Base-by-base conservation (phyloP, 2,888 invertebrate species). In the Oscheius sp. region DNA sequence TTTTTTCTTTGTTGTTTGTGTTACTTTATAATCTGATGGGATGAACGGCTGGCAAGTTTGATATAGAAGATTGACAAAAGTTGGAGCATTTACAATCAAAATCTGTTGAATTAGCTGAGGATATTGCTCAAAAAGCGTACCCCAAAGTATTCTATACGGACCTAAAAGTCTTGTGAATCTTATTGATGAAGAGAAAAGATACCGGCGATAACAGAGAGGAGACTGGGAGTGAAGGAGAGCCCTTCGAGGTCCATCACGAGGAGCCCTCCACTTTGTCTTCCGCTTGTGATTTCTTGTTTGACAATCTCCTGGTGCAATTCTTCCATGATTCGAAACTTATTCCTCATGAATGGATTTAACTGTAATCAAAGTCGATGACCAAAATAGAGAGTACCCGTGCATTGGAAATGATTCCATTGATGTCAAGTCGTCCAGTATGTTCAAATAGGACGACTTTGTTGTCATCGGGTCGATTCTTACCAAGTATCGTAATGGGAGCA, bases 131-230 rank as follows among this genome's bases (percentile, higher is more conserved):
- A 83, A 78, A 4, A 85, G 69, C 6, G 83, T 84, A 24, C 84
- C 85, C 85, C 85, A 85, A 74, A 85, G 76, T 38, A 85, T 82
- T 20, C 84, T 79, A 56, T 82, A 85, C 0, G 85, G 81, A 26
- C 85, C 83, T 80, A 67, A 20, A 69, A 65, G 32, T n/a, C n/a
- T n/a, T n/a, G n/a, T n/a, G 17, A 30, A 17, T 14, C 17, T 33
- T 32, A 56, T 8, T 5, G 9, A 5, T 9, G 6, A 26, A 8
- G 4, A 26, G 51, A 50, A 20, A 14, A 4, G 49, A 30, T 54
- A 81, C 82, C 84, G 20, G 81, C 78, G 26, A 85, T 63, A 33
- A 85, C 77, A 14, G 77, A 74, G n/a, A 85, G 72, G 1, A 85
- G 71, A 45, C 78, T 75, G 4, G 85, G 59, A 47, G 78, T 77